These are phyloP conservation scores for Lobophora halterata DNA, from an alignment of 2,888 invertebrate species.

Conservation along the genomic window DNA sequence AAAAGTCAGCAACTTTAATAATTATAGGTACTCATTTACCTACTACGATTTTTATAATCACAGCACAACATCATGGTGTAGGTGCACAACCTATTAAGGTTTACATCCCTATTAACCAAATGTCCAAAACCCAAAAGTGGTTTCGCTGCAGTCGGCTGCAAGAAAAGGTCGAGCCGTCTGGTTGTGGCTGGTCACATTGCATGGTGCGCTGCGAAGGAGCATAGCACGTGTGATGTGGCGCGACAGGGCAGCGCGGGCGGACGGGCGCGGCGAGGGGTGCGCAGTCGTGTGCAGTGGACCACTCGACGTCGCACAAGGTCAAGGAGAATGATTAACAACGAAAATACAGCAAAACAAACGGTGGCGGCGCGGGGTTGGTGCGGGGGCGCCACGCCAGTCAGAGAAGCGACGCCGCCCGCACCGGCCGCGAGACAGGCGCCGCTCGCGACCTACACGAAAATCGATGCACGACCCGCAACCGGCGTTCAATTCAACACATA, in stretches of 20 bases:
- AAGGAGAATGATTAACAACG: constrained; percentile 82
- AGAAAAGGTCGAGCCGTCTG: constrained; percentile 38
- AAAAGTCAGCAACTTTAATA: too few relatives aligned
- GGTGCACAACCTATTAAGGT: too few relatives aligned
- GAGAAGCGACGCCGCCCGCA: constrained; percentile 71
- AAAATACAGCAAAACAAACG: constrained; percentile 81
- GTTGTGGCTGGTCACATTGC: constrained; percentile 29
- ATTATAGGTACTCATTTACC: too few relatives aligned
- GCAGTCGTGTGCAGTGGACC: constrained; percentile 79
- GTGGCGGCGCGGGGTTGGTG: constrained; percentile 64
- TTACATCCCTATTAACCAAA: too few relatives aligned
- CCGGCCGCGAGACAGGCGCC: constrained; percentile 66
- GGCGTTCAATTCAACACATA: constrained; percentile 59
- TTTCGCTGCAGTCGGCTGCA: constrained; percentile 26
- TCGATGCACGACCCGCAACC: constrained; percentile 77
- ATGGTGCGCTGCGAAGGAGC: constrained; percentile 38
- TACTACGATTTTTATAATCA: too few relatives aligned
- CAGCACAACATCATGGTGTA: too few relatives aligned
- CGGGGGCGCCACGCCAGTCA: constrained; percentile 71
- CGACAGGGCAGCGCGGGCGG: constrained; percentile 64
- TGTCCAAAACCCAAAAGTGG: too few relatives aligned
- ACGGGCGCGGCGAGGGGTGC: constrained; percentile 68
- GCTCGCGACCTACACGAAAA: constrained; percentile 72
- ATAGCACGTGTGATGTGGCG: constrained; percentile 71
- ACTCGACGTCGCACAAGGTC: constrained; percentile 80